A percentile compares a stretch with the other conserved stretches of the same genome.
Conservation (phyloP, 2,113 vertebrate genomes). For the Raja brachyura region DNA sequence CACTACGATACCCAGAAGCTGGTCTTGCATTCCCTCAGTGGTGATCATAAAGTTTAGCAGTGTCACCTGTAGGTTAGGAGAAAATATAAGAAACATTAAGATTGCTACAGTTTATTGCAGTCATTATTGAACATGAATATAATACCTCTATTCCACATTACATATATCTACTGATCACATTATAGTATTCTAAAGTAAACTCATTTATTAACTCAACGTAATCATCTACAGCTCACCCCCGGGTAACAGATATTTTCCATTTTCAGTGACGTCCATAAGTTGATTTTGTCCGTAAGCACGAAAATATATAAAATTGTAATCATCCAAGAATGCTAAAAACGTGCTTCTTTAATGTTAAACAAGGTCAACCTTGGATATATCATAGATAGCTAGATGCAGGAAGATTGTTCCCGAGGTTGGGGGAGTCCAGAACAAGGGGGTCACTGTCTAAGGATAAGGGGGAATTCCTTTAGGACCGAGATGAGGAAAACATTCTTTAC, state of each 20-base stretch:
- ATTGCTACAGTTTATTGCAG: not conserved
- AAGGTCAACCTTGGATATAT: not conserved
- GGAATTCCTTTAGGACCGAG: too few species aligned
- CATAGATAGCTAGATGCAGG: too few species aligned
- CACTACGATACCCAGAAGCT: conserved; percentile 81
- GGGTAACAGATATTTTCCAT: too few species aligned
- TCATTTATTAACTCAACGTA: not conserved
- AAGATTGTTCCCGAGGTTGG: too few species aligned
- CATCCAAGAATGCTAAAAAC: not conserved
- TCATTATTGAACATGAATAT: not conserved
- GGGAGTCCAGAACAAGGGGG: too few species aligned
- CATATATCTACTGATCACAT: not conserved
- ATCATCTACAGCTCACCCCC: not conserved
- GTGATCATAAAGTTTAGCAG: conserved; percentile 89
- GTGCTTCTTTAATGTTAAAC: not conserved
- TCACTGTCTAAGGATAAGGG: too few species aligned
- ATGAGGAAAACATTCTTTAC: too few species aligned
- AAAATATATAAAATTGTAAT: not conserved
- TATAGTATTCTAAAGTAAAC: not conserved
- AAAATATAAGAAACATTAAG: not conserved
- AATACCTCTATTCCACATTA: not conserved
- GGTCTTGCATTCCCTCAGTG: conserved; percentile 80
- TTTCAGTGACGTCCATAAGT: too few species aligned
- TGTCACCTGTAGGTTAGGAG: conserved; percentile 62
- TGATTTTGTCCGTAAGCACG: too few species aligned